Percentiles rank a stretch among this genome's conserved stretches.
Conservation (phyloP, 2,888 invertebrate genomes). For the Chrysodeixis includens region DNA sequence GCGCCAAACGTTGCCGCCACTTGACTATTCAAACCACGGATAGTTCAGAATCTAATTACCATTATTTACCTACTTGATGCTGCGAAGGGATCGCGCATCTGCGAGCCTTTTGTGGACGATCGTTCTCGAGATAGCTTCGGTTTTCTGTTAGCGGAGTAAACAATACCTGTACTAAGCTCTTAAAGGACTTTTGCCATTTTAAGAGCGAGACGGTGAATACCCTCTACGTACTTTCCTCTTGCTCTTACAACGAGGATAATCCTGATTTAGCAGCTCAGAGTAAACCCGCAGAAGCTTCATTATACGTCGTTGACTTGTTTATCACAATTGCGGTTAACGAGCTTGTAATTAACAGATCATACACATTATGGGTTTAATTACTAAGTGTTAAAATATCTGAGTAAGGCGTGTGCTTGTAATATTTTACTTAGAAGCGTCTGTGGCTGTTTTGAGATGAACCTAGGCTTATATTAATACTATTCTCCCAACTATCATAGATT, state of each 20-base stretch:
- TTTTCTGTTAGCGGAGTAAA: not conserved
- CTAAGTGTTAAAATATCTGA: not conserved
- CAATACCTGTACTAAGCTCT: not conserved
- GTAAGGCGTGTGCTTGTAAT: not conserved
- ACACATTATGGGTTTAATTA: not conserved
- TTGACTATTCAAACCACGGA: slow-evolving; percentile 76
- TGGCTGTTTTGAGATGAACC: not conserved
- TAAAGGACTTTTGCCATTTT: no score
- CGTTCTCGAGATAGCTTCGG: not conserved
- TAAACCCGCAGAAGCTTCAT: not conserved
- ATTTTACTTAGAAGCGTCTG: not conserved
- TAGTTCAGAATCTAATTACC: slow-evolving; percentile 78
- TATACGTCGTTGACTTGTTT: slow-evolving; percentile 4
- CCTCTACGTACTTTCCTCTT: no score
- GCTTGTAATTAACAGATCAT: slow-evolving; percentile 4
- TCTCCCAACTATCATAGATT: no score
- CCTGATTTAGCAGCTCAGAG: no score
- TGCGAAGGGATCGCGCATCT: slow-evolving; percentile 44
- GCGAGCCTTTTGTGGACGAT: slow-evolving; percentile 17
- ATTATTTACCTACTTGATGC: slow-evolving; percentile 76
- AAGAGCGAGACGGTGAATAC: no score
- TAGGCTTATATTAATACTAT: not conserved
- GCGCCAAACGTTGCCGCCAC: slow-evolving; percentile 61
- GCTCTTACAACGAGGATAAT: no score
- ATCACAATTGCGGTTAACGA: not conserved